Percentiles rank a stretch among this genome's conserved stretches.
phyloP scores from a whole-genome alignment of 2,797 vertebrate species.

The Triplophysa yarkandensis region DNA sequence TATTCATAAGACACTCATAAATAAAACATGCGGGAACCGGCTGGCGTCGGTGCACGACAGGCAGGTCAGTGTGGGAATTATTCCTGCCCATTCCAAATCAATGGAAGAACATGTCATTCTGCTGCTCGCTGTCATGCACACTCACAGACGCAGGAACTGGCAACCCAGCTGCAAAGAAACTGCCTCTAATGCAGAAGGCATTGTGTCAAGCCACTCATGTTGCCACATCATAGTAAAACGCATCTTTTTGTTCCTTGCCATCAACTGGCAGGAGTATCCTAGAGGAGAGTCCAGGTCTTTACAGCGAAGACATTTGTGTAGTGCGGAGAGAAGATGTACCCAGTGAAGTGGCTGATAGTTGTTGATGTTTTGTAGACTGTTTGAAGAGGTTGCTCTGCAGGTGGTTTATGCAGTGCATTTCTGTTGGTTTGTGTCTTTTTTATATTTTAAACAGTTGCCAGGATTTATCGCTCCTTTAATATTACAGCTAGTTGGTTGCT shows the following conservation, averaged over 20 bases:
- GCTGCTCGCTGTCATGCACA: constrained; percentile 49
- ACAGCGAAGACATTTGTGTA: constrained; percentile 9
- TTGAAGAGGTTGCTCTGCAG: constrained; percentile 3
- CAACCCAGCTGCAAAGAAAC: constrained; percentile 36
- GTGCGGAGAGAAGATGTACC: background rate
- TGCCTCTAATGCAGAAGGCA: constrained; percentile 48
- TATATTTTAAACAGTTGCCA: background rate
- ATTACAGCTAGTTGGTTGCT: background rate
- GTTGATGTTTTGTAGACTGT: background rate
- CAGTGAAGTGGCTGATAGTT: constrained; percentile 14
- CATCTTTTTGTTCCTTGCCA: constrained; percentile 39
- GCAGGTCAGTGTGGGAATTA: constrained; percentile 64
- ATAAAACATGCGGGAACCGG: constrained; percentile 65
- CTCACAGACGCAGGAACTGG: constrained; percentile 17
- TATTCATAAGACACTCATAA: constrained; percentile 66
- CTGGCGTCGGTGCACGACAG: constrained; percentile 27
- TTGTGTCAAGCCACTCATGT: constrained; percentile 36
- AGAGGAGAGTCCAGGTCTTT: constrained; percentile 22
- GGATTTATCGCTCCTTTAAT: background rate
- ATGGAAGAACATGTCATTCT: constrained; percentile 55
- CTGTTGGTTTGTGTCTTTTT: background rate
- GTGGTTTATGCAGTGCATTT: background rate
- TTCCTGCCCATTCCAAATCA: constrained; percentile 59
- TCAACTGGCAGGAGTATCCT: constrained; percentile 16
- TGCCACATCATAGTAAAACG: constrained; percentile 47